Evolutionary conservation across 2,888 invertebrate genomes (phyloP).

Genomic region (Prenolepis imparis): DNA sequence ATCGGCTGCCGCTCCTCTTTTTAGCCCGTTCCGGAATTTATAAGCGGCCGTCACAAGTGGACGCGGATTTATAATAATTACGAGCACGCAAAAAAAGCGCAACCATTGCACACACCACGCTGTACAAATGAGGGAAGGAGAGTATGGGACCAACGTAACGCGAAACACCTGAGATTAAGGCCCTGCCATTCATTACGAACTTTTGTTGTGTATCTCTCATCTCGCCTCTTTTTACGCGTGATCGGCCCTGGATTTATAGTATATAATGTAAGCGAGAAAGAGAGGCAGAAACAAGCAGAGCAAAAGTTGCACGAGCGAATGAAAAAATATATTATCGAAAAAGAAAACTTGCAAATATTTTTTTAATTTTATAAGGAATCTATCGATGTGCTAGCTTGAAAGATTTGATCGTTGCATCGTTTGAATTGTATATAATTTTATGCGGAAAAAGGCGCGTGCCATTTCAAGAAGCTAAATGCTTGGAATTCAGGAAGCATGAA

Average conservation of each 20-base stretch:
- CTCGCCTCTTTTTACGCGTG: slow-evolving; percentile 41
- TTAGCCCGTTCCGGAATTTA: slow-evolving; percentile 60
- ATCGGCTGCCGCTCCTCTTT: slow-evolving; percentile 35
- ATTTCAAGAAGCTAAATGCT: not conserved
- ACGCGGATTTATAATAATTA: slow-evolving; percentile 71
- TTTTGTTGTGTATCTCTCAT: slow-evolving; percentile 47
- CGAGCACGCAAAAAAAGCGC: slow-evolving; percentile 56
- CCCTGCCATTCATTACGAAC: slow-evolving; percentile 64
- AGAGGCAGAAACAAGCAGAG: not conserved
- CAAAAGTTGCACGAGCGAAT: not conserved
- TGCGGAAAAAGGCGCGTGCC: not conserved
- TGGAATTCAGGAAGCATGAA: slow-evolving; percentile 24
- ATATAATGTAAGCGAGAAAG: not conserved
- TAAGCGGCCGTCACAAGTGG: slow-evolving; percentile 41
- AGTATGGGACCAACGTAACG: slow-evolving; percentile 54
- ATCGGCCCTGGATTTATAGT: not conserved
- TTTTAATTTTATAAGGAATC: not conserved
- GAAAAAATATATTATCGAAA: not conserved
- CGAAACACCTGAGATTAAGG: slow-evolving; percentile 67
- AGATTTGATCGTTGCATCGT: not conserved
- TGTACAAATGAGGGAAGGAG: too few species aligned
- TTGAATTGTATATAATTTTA: not conserved
- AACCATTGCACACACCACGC: not conserved
- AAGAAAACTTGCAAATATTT: not conserved
- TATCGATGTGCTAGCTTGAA: not conserved